A percentile compares a stretch with the other conserved stretches of the same genome.
Conservation (phyloP, 2,113 vertebrate species). For the Dunckerocampus dactyliophorus region DNA sequence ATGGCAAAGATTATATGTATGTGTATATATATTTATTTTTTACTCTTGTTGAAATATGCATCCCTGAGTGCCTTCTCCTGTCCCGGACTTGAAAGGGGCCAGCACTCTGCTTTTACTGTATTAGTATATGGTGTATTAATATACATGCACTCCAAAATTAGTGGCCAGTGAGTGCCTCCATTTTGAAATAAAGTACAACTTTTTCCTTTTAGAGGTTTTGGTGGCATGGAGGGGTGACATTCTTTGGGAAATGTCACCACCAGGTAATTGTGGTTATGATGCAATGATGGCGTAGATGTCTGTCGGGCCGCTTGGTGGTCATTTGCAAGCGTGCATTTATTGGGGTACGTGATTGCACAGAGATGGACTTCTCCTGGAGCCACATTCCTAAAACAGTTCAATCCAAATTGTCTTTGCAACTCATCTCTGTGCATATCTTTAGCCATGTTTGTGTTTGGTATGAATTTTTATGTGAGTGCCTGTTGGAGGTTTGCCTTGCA, state of each 20-base stretch:
- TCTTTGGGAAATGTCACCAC: too few species aligned
- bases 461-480: background rate
- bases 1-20: background rate
- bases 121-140: slow-evolving; percentile 8
- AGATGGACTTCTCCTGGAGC: background rate
- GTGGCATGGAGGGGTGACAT: too few species aligned
- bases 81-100: slow-evolving; percentile 21
- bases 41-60: slow-evolving; percentile 42
- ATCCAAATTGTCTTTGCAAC: background rate
- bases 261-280: too few species aligned
- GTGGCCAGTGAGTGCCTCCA: background rate
- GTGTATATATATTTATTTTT: slow-evolving; percentile 1
- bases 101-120: background rate
- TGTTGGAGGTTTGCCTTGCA: slow-evolving; percentile 1
- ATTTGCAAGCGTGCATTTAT: too few species aligned
- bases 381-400: too few species aligned
- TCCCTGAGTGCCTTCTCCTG: slow-evolving; percentile 46
- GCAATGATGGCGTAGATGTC: too few species aligned
- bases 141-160: slow-evolving; percentile 22
- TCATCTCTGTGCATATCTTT: background rate
- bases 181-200: background rate
- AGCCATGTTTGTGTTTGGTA: background rate
- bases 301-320: too few species aligned
- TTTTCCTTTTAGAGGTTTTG: too few species aligned
- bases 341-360: too few species aligned